Conservation (phyloP, 2,113 vertebrate species). For the Toxostoma redivivum region DNA sequence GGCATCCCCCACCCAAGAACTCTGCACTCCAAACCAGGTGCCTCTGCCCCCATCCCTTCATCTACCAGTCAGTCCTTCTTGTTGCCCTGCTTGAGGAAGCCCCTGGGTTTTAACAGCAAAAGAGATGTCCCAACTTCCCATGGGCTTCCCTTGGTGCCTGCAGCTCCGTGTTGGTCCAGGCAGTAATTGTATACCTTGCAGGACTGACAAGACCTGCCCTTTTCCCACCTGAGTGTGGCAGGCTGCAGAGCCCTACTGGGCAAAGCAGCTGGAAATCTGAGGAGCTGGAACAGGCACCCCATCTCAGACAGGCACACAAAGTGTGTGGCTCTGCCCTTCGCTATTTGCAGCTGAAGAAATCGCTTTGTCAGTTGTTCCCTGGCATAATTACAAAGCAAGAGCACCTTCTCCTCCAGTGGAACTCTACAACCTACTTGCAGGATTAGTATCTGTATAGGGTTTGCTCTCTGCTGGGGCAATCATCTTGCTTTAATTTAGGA, state of each 20-base stretch:
- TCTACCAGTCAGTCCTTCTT: not conserved
- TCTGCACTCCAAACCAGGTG: rapidly evolving
- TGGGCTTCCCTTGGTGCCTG: not conserved
- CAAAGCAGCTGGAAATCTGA: not conserved
- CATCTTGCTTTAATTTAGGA: slow-evolving; percentile 70
- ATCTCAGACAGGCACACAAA: not conserved
- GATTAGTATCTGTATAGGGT: not conserved
- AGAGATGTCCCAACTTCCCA: rapidly evolving
- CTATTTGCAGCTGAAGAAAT: not conserved
- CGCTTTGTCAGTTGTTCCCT: not conserved
- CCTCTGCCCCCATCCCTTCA: not conserved
- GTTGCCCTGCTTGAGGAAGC: not conserved
- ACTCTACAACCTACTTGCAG: not conserved
- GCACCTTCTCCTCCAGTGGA: not conserved
- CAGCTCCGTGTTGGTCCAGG: rapidly evolving
- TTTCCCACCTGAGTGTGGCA: not conserved
- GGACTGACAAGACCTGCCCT: not conserved
- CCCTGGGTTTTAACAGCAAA: not conserved
- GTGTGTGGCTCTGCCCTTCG: not conserved
- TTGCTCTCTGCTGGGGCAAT: slow-evolving; percentile 54
- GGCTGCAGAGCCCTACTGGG: not conserved
- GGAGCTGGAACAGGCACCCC: not conserved
- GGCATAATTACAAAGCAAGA: not conserved
- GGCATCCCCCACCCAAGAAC: not conserved
- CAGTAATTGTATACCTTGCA: not conserved